Evolutionary conservation across 2,113 vertebrate species (phyloP).

Genomic region (Marmota monax): DNA sequence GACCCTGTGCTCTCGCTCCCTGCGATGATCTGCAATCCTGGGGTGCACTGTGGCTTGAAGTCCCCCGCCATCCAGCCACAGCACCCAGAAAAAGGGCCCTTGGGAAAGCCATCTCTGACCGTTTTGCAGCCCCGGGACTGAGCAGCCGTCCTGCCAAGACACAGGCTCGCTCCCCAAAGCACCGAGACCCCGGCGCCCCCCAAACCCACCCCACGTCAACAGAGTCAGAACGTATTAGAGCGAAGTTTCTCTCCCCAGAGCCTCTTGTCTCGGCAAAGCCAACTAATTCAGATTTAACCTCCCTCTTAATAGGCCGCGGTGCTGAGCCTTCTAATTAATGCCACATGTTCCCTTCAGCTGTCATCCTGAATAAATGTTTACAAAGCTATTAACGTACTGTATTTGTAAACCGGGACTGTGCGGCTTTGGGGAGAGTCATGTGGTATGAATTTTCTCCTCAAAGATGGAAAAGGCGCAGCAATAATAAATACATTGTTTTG

Average conservation of each 20-base stretch:
- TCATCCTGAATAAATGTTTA: constrained; percentile 93
- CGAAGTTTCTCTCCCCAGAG: constrained; percentile 85
- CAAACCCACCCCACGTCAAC: constrained; percentile 81
- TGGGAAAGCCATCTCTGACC: not conserved
- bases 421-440: constrained; percentile 89
- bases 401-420: constrained; percentile 90
- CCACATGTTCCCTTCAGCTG: constrained; percentile 91
- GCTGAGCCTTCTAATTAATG: constrained; percentile 91
- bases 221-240: constrained; percentile 87
- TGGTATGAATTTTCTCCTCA: constrained; percentile 89
- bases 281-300: constrained; percentile 89
- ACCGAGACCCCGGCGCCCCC: not conserved
- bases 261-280: constrained; percentile 88
- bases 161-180: not conserved
- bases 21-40: not conserved
- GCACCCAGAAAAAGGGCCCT: not conserved
- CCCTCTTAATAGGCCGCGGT: constrained; percentile 88
- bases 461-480: constrained; percentile 88
- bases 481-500: constrained; percentile 88
- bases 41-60: accelerated
- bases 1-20: not conserved
- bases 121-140: not conserved
- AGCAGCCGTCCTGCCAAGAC: not conserved
- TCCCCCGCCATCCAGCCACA: not conserved
- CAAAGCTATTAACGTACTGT: constrained; percentile 92